These are phyloP conservation scores for zebrafish (Danio rerio) DNA, from an alignment of 2,113 vertebrate species.

Conservation along the genomic window DNA sequence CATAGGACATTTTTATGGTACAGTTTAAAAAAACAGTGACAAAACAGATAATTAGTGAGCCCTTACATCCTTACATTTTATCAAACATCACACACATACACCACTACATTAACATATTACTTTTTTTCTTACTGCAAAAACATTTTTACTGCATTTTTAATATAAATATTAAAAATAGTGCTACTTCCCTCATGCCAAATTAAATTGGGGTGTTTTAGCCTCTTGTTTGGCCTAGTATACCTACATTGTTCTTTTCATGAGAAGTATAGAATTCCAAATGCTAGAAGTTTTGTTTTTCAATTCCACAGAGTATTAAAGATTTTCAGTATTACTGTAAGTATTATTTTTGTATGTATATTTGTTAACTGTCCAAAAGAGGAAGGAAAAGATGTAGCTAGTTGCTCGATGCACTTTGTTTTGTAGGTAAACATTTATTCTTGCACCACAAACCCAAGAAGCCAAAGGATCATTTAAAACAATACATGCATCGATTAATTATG, in stretches of 20 bases:
- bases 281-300: slow-evolving; percentile 8
- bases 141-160: too few relatives aligned
- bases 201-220: slow-evolving; percentile 41
- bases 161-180: neutral
- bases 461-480: neutral
- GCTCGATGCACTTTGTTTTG: slow-evolving; percentile 75
- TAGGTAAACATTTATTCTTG: slow-evolving; percentile 64
- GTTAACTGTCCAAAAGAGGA: slow-evolving; percentile 71
- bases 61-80: too few relatives aligned
- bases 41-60: too few relatives aligned
- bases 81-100: too few relatives aligned
- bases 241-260: neutral
- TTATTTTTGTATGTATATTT: slow-evolving; percentile 66
- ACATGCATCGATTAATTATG: neutral
- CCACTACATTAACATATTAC: too few relatives aligned
- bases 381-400: slow-evolving; percentile 66
- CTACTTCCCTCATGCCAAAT: neutral
- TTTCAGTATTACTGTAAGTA: slow-evolving; percentile 73
- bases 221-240: slow-evolving; percentile 46
- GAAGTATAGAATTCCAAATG: too few relatives aligned
- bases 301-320: slow-evolving; percentile 63
- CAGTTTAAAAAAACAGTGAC: neutral
- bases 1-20: too few relatives aligned
- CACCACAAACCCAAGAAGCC: slow-evolving; percentile 26
- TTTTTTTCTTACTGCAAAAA: too few relatives aligned